phyloP scores from a whole-genome alignment of 1,140 invertebrate species.

The Scaptomyza graminum region DNA sequence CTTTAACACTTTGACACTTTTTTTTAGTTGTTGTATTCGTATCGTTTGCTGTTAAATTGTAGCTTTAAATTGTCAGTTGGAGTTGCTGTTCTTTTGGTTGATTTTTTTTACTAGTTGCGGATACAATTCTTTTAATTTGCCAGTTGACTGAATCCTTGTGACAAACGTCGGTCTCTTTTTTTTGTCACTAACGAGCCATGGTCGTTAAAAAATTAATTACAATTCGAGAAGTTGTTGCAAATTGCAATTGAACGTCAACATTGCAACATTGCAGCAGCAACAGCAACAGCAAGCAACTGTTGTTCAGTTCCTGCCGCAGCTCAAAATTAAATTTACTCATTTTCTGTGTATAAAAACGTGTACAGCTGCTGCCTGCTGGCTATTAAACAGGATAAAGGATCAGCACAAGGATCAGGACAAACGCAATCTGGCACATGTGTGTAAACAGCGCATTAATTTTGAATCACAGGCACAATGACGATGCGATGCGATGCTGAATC shows the following conservation, averaged over 20 bases:
- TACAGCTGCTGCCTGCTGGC: constrained; percentile 22
- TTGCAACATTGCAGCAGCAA: neutral
- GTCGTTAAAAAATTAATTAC: constrained; percentile 64
- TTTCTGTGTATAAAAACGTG: neutral
- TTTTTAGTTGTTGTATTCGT: neutral
- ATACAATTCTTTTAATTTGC: constrained; percentile 76
- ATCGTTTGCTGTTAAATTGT: constrained; percentile 9
- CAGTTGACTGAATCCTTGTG: constrained; percentile 57
- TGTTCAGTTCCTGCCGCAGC: neutral
- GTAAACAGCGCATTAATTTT: constrained; percentile 76
- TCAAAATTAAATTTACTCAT: constrained; percentile 28
- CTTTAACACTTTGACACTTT: constrained; percentile 26
- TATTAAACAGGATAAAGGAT: constrained; percentile 1
- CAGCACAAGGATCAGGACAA: neutral
- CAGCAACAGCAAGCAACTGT: neutral
- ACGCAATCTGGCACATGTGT: constrained; percentile 26
- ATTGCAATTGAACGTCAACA: constrained; percentile 44
- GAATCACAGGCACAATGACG: constrained; percentile 56
- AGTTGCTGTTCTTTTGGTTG: constrained; percentile 22
- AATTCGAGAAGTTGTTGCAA: constrained; percentile 35
- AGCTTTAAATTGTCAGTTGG: constrained; percentile 43
- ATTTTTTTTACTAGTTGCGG: constrained; percentile 4
- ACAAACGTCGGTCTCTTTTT: neutral
- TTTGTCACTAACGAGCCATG: constrained; percentile 54
- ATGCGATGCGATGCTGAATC: neutral